These are phyloP conservation scores for Leucoma salicis DNA, from an alignment of 2,888 invertebrate species.

Conservation along the genomic window DNA sequence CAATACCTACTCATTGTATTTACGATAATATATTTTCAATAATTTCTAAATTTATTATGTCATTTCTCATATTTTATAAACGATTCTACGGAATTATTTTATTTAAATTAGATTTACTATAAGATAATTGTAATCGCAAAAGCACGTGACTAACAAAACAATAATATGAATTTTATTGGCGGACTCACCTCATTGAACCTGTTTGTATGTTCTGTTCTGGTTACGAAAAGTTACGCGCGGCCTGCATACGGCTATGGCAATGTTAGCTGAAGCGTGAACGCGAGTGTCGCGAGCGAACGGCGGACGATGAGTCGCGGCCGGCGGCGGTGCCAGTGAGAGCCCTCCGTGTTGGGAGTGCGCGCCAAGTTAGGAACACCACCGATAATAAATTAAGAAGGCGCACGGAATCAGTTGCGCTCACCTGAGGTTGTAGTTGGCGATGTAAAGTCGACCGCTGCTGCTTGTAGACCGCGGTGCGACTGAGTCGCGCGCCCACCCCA, in stretches of 20 bases:
- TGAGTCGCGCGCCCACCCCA: conserved; percentile 60
- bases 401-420: conserved; percentile 38
- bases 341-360: conserved; percentile 37
- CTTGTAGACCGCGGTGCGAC: conserved; percentile 58
- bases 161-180: conserved; percentile 4
- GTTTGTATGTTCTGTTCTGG: conserved; percentile 34
- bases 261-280: conserved; percentile 31
- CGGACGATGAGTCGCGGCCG: conserved; percentile 33
- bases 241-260: conserved; percentile 38
- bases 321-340: conserved; percentile 17
- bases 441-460: conserved; percentile 43
- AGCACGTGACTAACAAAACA: conserved; percentile 28
- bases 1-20: no score
- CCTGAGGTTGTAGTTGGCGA: conserved; percentile 35
- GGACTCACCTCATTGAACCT: conserved; percentile 59
- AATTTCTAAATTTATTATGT: no score
- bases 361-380: conserved; percentile 30
- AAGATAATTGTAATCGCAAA: conserved; percentile 30
- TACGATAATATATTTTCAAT: no score
- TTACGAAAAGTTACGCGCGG: conserved; percentile 40
- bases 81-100: no score
- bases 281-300: conserved; percentile 39
- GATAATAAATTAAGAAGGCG: conserved; percentile 31
- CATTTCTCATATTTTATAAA: no score
- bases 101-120: no score